Percentiles rank a stretch among this genome's conserved stretches.
phyloP scores from a whole-genome alignment of 2,888 invertebrate genomes.

The Lathronympha strigana region DNA sequence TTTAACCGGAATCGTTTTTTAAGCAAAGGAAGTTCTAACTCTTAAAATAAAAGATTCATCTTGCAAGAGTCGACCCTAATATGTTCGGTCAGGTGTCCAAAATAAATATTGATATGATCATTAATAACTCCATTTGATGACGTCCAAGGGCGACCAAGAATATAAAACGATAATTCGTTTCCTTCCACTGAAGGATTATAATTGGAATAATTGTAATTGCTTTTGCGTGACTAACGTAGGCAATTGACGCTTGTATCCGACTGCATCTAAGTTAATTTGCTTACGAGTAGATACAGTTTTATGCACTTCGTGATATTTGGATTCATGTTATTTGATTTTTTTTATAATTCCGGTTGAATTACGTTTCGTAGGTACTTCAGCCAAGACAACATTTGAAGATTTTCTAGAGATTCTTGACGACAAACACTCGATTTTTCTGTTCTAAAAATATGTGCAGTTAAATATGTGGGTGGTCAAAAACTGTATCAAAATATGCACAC shows the following conservation, averaged over 20 bases:
- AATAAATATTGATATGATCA: not conserved
- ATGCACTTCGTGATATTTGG: too few relatives aligned
- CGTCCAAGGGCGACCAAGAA: constrained; percentile 19
- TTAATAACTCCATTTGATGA: constrained; percentile 8
- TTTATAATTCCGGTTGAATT: too few relatives aligned
- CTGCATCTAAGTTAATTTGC: not conserved
- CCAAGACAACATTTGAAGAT: too few relatives aligned
- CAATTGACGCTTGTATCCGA: not conserved
- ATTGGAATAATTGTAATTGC: constrained; percentile 23
- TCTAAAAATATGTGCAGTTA: too few relatives aligned
- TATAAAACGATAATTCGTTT: constrained; percentile 31
- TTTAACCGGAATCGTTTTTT: too few relatives aligned
- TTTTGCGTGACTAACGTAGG: constrained; percentile 22
- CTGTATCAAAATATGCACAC: not conserved
- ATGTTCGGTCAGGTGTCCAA: not conserved
- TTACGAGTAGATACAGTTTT: too few relatives aligned
- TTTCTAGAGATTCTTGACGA: too few relatives aligned
- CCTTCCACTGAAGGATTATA: constrained; percentile 32
- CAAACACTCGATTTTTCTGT: too few relatives aligned
- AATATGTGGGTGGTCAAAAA: not conserved
- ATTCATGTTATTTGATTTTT: too few relatives aligned
- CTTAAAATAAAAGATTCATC: not conserved
- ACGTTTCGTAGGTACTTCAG: too few relatives aligned
- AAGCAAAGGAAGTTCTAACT: not conserved
- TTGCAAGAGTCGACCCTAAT: not conserved